Conservation (phyloP, 2,888 invertebrate genomes). For the Melipona beecheii region DNA sequence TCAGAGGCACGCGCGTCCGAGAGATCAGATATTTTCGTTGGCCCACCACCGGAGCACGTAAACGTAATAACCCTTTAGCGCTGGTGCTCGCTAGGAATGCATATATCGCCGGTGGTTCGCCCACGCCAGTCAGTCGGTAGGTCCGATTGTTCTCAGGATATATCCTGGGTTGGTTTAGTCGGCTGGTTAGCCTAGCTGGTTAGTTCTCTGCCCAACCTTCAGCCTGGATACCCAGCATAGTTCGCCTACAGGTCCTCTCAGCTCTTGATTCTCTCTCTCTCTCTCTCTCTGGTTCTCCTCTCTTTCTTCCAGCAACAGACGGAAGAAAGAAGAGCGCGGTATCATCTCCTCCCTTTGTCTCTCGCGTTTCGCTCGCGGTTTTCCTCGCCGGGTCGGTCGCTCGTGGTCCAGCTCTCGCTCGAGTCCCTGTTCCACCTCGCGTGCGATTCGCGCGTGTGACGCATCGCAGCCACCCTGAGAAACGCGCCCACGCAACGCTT, state of each 20-base stretch:
- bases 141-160: conserved; percentile 83
- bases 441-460: conserved; percentile 77
- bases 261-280: conserved; percentile 48
- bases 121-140: conserved; percentile 79
- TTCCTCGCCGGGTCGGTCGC: conserved; percentile 37
- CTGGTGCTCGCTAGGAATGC: conserved; percentile 77
- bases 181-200: conserved; percentile 74
- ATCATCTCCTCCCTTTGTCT: conserved; percentile 34
- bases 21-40: conserved; percentile 3
- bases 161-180: conserved; percentile 73
- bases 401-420: conserved; percentile 20
- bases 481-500: conserved; percentile 78
- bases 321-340: background rate
- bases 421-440: conserved; percentile 61
- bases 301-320: background rate
- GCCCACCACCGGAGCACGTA: conserved; percentile 58
- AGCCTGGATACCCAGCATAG: conserved; percentile 82
- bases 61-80: conserved; percentile 69
- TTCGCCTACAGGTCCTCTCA: conserved; percentile 81
- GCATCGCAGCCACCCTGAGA: conserved; percentile 82
- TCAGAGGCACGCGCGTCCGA: background rate
- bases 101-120: conserved; percentile 78
- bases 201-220: conserved; percentile 80
- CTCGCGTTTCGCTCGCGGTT: conserved; percentile 4
- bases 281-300: conserved; percentile 18